A percentile compares a stretch with the other conserved stretches of the same genome.
These are phyloP conservation scores for Cephus sareptanus DNA, from an alignment of 2,888 invertebrate species.

Conservation along the genomic window DNA sequence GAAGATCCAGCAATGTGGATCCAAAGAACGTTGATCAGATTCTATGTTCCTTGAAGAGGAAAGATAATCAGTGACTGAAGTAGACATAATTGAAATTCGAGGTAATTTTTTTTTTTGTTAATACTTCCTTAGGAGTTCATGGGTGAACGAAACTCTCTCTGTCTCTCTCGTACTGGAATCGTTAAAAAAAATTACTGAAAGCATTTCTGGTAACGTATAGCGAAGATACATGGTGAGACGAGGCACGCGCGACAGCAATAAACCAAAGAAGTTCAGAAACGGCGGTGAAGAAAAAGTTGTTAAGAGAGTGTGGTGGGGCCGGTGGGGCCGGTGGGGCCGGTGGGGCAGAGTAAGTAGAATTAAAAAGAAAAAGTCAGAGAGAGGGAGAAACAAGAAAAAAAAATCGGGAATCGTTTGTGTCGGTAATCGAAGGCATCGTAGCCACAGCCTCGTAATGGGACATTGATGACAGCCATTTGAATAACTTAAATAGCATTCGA, in stretches of 20 bases:
- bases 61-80: not conserved
- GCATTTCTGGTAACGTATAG: not conserved
- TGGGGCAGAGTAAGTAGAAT: too few relatives aligned
- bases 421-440: constrained; percentile 31
- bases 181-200: not conserved
- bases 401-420: not conserved
- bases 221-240: not conserved
- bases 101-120: not conserved
- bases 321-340: not conserved
- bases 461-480: constrained; percentile 40
- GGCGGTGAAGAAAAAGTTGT: not conserved
- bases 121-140: not conserved
- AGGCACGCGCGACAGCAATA: not conserved
- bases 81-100: not conserved
- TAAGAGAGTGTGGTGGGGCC: not conserved
- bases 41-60: not conserved
- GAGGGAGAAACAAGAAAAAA: not conserved
- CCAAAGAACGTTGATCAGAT: not conserved
- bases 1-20: not conserved
- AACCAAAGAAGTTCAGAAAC: not conserved
- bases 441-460: constrained; percentile 38
- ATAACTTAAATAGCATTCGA: constrained; percentile 36
- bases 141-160: not conserved
- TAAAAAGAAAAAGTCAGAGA: not conserved
- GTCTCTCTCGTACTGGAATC: not conserved